A percentile compares a stretch with the other conserved stretches of the same genome.
These are phyloP conservation scores for Amphiprion percula DNA, from an alignment of 2,113 vertebrate species.

Conservation along the genomic window DNA sequence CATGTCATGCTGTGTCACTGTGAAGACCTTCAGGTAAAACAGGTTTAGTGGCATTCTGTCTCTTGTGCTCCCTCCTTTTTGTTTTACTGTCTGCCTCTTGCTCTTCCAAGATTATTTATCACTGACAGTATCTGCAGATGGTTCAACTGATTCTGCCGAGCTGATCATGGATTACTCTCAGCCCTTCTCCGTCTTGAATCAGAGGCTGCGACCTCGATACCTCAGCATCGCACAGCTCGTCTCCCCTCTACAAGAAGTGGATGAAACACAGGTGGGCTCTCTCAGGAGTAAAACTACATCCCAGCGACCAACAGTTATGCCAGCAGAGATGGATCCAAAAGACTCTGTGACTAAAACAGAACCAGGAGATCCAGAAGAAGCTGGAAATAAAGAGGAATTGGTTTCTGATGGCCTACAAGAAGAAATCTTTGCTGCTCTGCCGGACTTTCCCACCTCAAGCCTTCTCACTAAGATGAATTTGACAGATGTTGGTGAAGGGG, in stretches of 20 bases:
- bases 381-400: neutral
- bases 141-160: neutral
- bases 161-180: conserved; percentile 66
- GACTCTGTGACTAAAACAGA: neutral
- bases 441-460: neutral
- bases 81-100: conserved; percentile 19
- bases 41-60: conserved; percentile 70
- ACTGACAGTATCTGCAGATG: neutral
- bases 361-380: conserved; percentile 12
- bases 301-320: conserved; percentile 8
- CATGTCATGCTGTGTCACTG: conserved; percentile 30
- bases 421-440: neutral
- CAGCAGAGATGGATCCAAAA: neutral
- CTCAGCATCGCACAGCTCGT: conserved; percentile 50
- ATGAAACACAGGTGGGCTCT: conserved; percentile 36
- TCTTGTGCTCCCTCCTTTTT: conserved; percentile 20
- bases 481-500: conserved; percentile 42
- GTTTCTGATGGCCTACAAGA: neutral
- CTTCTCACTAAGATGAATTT: conserved; percentile 13
- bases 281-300: neutral
- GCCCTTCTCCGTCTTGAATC: conserved; percentile 67
- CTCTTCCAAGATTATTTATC: neutral
- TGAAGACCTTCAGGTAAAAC: conserved; percentile 78
- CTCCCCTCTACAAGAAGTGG: conserved; percentile 63
- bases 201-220: conserved; percentile 58